These are phyloP conservation scores for Aromia moschata DNA, from an alignment of 2,888 invertebrate genomes.

Conservation along the genomic window DNA sequence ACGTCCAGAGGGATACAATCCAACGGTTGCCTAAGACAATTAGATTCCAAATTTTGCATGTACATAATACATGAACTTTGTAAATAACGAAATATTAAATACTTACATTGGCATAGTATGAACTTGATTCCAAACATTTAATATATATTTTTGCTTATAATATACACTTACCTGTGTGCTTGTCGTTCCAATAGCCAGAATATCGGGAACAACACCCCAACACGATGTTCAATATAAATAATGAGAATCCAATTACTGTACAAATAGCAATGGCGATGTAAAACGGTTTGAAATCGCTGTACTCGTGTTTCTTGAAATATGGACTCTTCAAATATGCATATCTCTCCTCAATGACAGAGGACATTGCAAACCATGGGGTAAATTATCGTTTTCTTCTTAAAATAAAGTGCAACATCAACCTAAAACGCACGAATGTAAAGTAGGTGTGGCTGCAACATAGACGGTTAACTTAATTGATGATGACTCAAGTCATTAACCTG, in stretches of 20 bases:
- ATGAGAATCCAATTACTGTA: constrained; percentile 73
- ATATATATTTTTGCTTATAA: too few relatives aligned
- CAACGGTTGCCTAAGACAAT: constrained; percentile 82
- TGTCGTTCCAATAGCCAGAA: constrained; percentile 83
- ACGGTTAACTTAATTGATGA: not conserved
- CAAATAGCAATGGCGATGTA: constrained; percentile 84
- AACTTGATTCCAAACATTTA: too few relatives aligned
- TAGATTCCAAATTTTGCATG: too few relatives aligned
- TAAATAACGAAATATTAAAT: too few relatives aligned
- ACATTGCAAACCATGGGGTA: constrained; percentile 63
- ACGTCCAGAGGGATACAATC: constrained; percentile 85
- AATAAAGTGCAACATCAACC: not conserved
- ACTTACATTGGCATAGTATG: too few relatives aligned
- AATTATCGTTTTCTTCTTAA: not conserved
- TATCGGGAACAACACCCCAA: constrained; percentile 85
- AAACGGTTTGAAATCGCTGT: constrained; percentile 85
- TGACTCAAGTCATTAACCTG: not conserved
- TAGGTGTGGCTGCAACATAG: not conserved
- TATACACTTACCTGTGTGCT: constrained; percentile 73
- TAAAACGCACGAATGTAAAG: not conserved
- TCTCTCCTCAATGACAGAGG: constrained; percentile 68
- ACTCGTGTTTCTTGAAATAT: constrained; percentile 67
- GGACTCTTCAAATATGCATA: constrained; percentile 71
- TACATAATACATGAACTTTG: too few relatives aligned
- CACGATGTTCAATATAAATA: constrained; percentile 80